phyloP scores from a whole-genome alignment of 2,888 invertebrate genomes.

The Drosophila nr. perissopoda region DNA sequence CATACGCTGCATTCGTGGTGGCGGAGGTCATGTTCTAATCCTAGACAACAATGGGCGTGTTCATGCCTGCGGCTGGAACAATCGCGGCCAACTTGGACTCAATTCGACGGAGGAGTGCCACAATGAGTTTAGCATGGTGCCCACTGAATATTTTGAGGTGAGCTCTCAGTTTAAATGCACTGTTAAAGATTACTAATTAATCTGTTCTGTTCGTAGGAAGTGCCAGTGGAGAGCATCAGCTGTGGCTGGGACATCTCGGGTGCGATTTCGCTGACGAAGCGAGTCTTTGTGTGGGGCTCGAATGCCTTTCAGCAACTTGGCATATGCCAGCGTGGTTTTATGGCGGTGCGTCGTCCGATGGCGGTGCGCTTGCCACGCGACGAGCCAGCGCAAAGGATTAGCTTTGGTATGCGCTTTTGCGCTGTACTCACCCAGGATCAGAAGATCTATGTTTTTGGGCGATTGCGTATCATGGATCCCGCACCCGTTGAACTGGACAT shows the following conservation, averaged over 20 bases:
- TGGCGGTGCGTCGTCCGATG: conserved; percentile 82
- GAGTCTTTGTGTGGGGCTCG: conserved; percentile 93
- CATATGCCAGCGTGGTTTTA: conserved; percentile 85
- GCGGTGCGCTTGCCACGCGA: conserved; percentile 79
- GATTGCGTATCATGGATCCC: conserved; percentile 78
- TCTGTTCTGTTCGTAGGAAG: conserved; percentile 84
- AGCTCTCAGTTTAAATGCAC: neutral
- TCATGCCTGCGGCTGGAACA: conserved; percentile 92
- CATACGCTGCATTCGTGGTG: conserved; percentile 89
- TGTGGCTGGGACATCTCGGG: conserved; percentile 94
- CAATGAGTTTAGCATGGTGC: conserved; percentile 85
- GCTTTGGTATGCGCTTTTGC: conserved; percentile 83
- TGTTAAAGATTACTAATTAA: neutral
- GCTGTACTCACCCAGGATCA: conserved; percentile 82
- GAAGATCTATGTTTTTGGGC: conserved; percentile 83
- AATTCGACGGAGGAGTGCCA: conserved; percentile 75
- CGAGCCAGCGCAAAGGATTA: conserved; percentile 75
- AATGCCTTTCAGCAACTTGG: conserved; percentile 92
- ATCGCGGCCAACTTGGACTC: conserved; percentile 89
- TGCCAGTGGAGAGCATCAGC: conserved; percentile 88
- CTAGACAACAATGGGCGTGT: conserved; percentile 89
- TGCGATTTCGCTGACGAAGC: conserved; percentile 89
- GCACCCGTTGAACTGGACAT: conserved; percentile 79
- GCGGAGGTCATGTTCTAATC: conserved; percentile 91
- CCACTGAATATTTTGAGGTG: conserved; percentile 86